phyloP scores from a whole-genome alignment of 2,797 vertebrate species.

The Muscicapa striata region DNA sequence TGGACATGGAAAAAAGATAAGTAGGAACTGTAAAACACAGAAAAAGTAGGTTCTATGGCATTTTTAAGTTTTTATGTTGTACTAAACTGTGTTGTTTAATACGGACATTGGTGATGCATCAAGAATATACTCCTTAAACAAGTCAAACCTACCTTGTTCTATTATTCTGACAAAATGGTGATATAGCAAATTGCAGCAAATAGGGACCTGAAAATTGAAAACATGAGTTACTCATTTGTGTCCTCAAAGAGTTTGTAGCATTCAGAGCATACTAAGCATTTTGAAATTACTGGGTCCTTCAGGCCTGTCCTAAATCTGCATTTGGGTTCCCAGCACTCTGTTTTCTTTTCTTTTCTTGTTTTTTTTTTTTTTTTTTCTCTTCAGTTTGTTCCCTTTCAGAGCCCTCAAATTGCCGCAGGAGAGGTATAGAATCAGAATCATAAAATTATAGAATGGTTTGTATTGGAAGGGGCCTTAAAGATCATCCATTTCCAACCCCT shows the following conservation, averaged over 20 bases:
- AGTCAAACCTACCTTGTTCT: neutral
- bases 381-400: neutral
- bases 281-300: neutral
- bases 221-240: neutral
- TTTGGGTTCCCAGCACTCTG: neutral
- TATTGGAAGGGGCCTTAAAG: neutral
- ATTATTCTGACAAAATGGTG: neutral
- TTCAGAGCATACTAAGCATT: neutral
- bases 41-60: conserved; percentile 77
- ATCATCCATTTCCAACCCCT: neutral
- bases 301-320: fast-evolving
- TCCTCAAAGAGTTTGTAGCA: neutral
- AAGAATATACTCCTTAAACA: neutral
- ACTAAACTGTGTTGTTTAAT: neutral
- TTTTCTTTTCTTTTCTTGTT: neutral
- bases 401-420: fast-evolving
- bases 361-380: neutral
- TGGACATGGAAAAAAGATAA: conserved; percentile 85
- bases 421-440: neutral
- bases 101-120: neutral
- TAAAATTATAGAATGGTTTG: neutral
- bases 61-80: neutral
- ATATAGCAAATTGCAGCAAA: neutral
- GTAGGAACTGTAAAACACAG: conserved; percentile 84
- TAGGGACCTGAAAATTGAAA: neutral